Evolutionary conservation across 2,113 vertebrate genomes (phyloP).

Genomic region (Megalops atlanticus): DNA sequence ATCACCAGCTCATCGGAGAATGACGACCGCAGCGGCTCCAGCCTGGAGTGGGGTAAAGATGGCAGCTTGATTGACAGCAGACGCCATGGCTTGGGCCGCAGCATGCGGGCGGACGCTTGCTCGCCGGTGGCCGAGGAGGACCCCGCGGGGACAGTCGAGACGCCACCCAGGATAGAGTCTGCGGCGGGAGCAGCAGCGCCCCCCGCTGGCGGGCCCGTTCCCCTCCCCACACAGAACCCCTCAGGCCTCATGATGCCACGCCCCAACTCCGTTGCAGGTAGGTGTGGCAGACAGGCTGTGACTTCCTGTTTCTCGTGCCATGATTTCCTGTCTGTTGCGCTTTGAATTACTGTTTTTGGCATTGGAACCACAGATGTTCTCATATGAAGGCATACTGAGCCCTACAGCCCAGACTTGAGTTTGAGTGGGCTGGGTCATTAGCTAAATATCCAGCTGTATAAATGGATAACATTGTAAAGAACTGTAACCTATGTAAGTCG

Average conservation of each 20-base stretch:
- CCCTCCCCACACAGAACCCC: conserved; percentile 77
- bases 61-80: conserved; percentile 81
- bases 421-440: too few species aligned
- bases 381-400: too few species aligned
- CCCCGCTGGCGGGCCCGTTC: conserved; percentile 77
- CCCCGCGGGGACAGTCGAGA: conserved; percentile 63
- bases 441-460: too few species aligned
- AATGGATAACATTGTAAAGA: too few species aligned
- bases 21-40: conserved; percentile 95
- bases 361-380: too few species aligned
- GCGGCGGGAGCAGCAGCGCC: conserved; percentile 45
- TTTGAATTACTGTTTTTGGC: too few species aligned
- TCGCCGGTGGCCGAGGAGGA: conserved; percentile 96
- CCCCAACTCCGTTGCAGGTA: conserved; percentile 98
- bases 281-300: conserved; percentile 27
- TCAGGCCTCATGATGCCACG: conserved; percentile 90
- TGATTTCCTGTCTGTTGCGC: too few species aligned
- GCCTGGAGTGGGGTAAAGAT: conserved; percentile 95
- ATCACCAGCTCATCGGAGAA: conserved; percentile 98
- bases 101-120: conserved; percentile 86
- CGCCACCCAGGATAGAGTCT: conserved; percentile 68
- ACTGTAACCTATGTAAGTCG: too few species aligned
- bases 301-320: background rate
- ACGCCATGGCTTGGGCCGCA: conserved; percentile 78
- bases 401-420: too few species aligned